These are phyloP conservation scores for Drosophila recens DNA, from an alignment of 2,888 invertebrate species.

Conservation along the genomic window DNA sequence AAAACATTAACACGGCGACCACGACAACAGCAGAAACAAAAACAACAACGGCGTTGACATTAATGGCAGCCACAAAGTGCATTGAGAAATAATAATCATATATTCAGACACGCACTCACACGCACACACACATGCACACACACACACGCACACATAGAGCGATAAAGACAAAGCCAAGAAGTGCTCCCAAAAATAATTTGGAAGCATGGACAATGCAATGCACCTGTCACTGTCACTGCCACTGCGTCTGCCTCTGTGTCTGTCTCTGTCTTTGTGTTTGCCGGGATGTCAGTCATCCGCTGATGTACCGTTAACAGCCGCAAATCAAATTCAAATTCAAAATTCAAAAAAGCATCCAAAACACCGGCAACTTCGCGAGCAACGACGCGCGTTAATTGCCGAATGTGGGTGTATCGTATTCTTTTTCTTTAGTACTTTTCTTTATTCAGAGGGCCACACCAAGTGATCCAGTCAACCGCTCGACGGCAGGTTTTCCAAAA, in stretches of 20 bases:
- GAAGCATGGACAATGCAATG: conserved; percentile 33
- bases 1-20: conserved; percentile 62
- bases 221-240: conserved; percentile 51
- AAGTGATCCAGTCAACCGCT: conserved; percentile 78
- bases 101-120: conserved; percentile 29
- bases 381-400: neutral
- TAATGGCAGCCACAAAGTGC: conserved; percentile 73
- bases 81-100: conserved; percentile 43
- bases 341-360: conserved; percentile 10
- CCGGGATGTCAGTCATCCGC: conserved; percentile 44
- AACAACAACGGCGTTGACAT: conserved; percentile 60
- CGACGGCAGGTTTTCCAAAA: conserved; percentile 79
- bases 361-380: conserved; percentile 15
- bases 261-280: neutral
- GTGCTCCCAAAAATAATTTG: conserved; percentile 10
- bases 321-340: neutral
- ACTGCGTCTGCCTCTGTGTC: neutral
- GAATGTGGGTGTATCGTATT: neutral
- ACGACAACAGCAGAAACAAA: conserved; percentile 29
- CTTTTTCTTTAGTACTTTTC: neutral
- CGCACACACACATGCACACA: conserved; percentile 19
- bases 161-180: conserved; percentile 27
- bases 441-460: neutral
- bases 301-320: conserved; percentile 37
- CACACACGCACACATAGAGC: conserved; percentile 18